Base-by-base conservation (phyloP, 1,140 invertebrate genomes). In the Brachionus asplanchnoidis region DNA sequence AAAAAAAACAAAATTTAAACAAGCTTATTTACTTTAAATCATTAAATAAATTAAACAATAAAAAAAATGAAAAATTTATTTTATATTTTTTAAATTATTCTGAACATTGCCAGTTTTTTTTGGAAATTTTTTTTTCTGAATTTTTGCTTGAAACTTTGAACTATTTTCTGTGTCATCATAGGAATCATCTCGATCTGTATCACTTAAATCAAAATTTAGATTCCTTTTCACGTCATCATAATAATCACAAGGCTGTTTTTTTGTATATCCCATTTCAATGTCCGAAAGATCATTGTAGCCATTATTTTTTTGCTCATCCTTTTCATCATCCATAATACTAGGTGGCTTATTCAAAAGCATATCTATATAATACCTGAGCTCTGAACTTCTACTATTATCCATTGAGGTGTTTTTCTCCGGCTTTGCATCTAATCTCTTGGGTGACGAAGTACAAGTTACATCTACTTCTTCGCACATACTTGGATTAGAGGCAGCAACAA, bases 221-320 rank as follows among this genome's bases (percentile, higher is more conserved):
- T 82, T 60, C 20, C 79, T 40, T 36, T 68, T 82, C 5, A 82
- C 79, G 53, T 82, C 79, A 23, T 82, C 53, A 65, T 82, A 82
- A 46, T 82, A 82, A 26, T 82, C 79, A 68, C 4, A 12, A 1
- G 79, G 42, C 17, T 82, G 50, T 82, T 68, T 82, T 65, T 66
- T 60, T 1, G 36, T 65, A 40, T 60, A 68, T 14, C 79, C 79
- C 23, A 46, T 36, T 44, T 82, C 79, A 23, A 68, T 65, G 28
- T 82, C 79, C 20, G 79, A 82, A 12, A 82, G 28, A 23, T 82
- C 79, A 46, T 65, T 60, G 32, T 82, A 60, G 4, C 53, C 79
- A 20, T 12, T 36, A 11, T 23, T 60, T 82, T 68, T 82, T 14
- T 4, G 20, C 23, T 82, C 36, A 1, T 82, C 32, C 6, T 82